Base-by-base conservation (phyloP, 2,797 vertebrate genomes). In the Crypturellus tataupa region DNA sequence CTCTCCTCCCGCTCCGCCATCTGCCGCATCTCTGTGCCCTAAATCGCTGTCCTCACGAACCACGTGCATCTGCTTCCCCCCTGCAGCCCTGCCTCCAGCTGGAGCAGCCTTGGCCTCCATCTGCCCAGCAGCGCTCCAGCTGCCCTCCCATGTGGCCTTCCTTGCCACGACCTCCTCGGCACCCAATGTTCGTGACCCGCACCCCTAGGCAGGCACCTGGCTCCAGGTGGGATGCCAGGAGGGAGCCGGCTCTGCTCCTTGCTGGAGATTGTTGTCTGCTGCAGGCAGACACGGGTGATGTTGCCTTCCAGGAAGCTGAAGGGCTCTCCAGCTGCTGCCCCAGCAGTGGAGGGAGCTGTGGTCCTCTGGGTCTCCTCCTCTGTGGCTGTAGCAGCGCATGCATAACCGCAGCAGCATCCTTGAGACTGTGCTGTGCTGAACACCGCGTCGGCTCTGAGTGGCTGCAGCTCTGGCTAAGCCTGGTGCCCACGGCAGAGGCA, bases 41-140 rank as follows among this genome's bases (percentile, higher is more conserved):
- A 91, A 85, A 95, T 95, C 75, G 59, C 85, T 86, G 89, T 46
- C 71, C 77, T 53, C 27, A n/a, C n/a, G 78, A 77, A 40, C 89
- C 72, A 24, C n/a, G 58, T 68, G 89, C 94, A 92, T 96, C 95
- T 95, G 95, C 93, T 97, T 97, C 46, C 67, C 58, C 47, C 68
- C 2, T 0, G 39, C 81, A 77, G 65, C 49, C 9, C 72, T 80
- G 76, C 58, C 81, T 64, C 79, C 58, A 91, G 40, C 68, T 93
- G 64, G 79, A 95, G 9, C 40, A 64, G 60, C n/a, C 68, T 71
- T 71, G 63, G 42, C 72, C n/a, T 91, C 92, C 90, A 87, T 87
- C 89, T 95, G 86, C 94, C 78, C 37, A 60, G 27, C 80, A 81
- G 53, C 4, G 3, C n/a, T 40, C 31, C 67, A 0, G 0, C 39